These are phyloP conservation scores for Dynastes maya DNA, from an alignment of 2,888 invertebrate genomes.

Conservation along the genomic window DNA sequence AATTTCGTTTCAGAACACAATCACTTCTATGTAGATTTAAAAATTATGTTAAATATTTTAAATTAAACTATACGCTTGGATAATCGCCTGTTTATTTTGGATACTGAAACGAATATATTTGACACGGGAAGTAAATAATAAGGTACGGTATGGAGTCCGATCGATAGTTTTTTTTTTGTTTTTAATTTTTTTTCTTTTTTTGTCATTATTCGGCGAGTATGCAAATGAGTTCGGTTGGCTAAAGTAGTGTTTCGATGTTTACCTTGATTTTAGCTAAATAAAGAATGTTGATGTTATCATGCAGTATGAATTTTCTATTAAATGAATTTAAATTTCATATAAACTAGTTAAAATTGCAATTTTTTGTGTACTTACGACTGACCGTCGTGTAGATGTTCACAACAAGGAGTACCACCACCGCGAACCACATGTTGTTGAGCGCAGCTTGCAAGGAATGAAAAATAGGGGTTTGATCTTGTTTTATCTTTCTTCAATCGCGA, in stretches of 20 bases:
- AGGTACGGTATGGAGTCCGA: no score
- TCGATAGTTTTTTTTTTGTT: not conserved
- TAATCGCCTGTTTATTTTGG: no score
- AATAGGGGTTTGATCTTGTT: not conserved
- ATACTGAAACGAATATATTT: no score
- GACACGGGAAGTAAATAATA: no score
- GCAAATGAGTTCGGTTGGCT: not conserved
- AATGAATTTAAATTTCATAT: not conserved
- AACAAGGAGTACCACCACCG: not conserved
- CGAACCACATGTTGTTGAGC: slow-evolving; percentile 4
- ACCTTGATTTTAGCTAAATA: not conserved
- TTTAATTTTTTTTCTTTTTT: not conserved
- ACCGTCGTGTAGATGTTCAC: not conserved
- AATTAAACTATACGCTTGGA: no score
- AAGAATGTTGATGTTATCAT: not conserved
- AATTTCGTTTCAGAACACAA: no score
- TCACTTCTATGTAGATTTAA: no score
- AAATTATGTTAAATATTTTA: no score
- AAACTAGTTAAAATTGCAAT: not conserved
- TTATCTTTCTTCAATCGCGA: slow-evolving; percentile 13
- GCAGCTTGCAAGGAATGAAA: not conserved
- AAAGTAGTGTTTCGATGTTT: not conserved
- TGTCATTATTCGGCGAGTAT: not conserved
- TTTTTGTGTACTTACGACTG: slow-evolving; percentile 17
- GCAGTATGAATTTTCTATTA: not conserved